Percentiles rank a stretch among this genome's conserved stretches.
phyloP scores from a whole-genome alignment of 35 echinoderm and acorn worm species.

The Lytechinus pictus region DNA sequence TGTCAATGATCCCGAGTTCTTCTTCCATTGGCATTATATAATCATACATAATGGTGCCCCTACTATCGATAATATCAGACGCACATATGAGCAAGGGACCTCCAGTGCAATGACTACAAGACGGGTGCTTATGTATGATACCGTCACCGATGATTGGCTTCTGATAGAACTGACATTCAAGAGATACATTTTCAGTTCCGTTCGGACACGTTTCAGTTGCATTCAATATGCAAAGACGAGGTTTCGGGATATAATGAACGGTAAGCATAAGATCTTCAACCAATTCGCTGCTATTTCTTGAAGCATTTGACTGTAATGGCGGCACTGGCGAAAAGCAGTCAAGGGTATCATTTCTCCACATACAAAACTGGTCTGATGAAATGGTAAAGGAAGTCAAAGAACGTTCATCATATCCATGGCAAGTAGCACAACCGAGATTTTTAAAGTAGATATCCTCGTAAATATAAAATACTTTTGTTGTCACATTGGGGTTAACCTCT shows the following conservation, averaged over 20 bases:
- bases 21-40: neutral
- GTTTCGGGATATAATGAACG: neutral
- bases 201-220: neutral
- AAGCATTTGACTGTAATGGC: neutral
- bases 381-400: neutral
- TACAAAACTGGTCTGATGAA: neutral
- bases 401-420: neutral
- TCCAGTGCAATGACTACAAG: neutral
- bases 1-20: neutral
- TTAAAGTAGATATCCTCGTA: neutral
- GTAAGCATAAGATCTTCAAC: neutral
- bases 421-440: neutral
- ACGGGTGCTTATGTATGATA: neutral
- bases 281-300: neutral
- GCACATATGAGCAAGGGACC: neutral
- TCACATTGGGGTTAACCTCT: neutral
- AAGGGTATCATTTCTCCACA: neutral
- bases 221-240: neutral
- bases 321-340: neutral
- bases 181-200: neutral
- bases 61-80: neutral
- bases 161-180: neutral
- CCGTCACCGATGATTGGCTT: neutral
- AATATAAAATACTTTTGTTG: neutral
- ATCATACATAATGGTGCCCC: neutral